These are phyloP conservation scores for Lates japonicus DNA, from an alignment of 2,797 vertebrate species.

Conservation along the genomic window DNA sequence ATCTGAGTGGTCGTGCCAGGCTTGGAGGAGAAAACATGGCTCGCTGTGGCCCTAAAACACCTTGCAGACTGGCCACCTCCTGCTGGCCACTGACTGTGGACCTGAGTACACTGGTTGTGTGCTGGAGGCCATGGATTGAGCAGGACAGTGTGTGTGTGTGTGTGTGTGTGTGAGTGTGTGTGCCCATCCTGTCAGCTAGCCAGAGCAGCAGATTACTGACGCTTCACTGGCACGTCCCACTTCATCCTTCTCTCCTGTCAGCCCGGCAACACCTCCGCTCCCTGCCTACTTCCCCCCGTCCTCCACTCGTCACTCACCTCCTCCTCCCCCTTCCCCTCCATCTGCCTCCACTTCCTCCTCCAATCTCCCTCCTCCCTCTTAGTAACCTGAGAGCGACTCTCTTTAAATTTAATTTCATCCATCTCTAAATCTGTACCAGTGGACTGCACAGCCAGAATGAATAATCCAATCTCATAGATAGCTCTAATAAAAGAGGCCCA, in stretches of 20 bases:
- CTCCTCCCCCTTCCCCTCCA: constrained; percentile 32
- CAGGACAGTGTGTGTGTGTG: constrained; percentile 15
- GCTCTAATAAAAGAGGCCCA: constrained; percentile 69
- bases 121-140: constrained; percentile 39
- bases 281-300: constrained; percentile 51
- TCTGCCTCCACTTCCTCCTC: constrained; percentile 46
- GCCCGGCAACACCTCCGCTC: constrained; percentile 76
- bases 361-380: not conserved
- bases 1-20: constrained; percentile 58
- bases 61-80: constrained; percentile 48
- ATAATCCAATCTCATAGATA: constrained; percentile 48
- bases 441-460: constrained; percentile 43
- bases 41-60: constrained; percentile 49
- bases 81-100: constrained; percentile 38
- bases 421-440: constrained; percentile 54
- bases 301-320: constrained; percentile 25
- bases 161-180: constrained; percentile 34
- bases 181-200: constrained; percentile 63
- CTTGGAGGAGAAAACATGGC: constrained; percentile 44
- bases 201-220: constrained; percentile 75
- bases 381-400: constrained; percentile 49
- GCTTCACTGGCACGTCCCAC: constrained; percentile 73
- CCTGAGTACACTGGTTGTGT: constrained; percentile 37
- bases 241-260: constrained; percentile 72
- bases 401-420: constrained; percentile 64